phyloP scores from a whole-genome alignment of 2,797 vertebrate genomes.

The Macropus fuliginosus region DNA sequence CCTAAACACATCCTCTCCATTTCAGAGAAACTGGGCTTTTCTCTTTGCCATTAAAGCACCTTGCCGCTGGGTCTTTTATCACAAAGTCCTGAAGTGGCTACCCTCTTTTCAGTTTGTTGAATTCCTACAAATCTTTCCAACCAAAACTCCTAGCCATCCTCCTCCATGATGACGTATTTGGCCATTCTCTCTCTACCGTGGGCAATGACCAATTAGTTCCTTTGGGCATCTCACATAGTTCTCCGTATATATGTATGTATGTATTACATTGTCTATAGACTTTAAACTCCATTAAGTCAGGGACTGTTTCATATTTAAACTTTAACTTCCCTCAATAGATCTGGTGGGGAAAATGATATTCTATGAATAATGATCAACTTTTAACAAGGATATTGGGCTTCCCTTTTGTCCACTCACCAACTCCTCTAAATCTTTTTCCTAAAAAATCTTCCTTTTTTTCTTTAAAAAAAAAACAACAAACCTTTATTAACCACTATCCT shows the following conservation, averaged over 20 bases:
- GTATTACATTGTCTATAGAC: neutral
- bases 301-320: neutral
- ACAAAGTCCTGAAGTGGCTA: neutral
- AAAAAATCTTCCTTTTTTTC: neutral
- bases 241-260: too few species aligned
- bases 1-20: neutral
- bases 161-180: neutral
- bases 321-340: neutral
- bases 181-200: neutral
- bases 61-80: neutral
- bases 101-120: neutral
- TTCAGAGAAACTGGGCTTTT: neutral
- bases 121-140: neutral
- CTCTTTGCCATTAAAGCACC: neutral
- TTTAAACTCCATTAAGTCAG: neutral
- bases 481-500: neutral
- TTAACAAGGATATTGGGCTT: neutral
- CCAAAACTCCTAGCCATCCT: neutral
- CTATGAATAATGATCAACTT: neutral
- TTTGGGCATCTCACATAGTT: neutral
- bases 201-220: neutral
- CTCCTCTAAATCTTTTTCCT: neutral
- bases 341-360: neutral
- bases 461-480: neutral
- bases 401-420: neutral